Percentiles rank a stretch among this genome's conserved stretches.
Evolutionary conservation across 1,140 invertebrate genomes (phyloP).

Genomic region (Bathynomus jamesi): DNA sequence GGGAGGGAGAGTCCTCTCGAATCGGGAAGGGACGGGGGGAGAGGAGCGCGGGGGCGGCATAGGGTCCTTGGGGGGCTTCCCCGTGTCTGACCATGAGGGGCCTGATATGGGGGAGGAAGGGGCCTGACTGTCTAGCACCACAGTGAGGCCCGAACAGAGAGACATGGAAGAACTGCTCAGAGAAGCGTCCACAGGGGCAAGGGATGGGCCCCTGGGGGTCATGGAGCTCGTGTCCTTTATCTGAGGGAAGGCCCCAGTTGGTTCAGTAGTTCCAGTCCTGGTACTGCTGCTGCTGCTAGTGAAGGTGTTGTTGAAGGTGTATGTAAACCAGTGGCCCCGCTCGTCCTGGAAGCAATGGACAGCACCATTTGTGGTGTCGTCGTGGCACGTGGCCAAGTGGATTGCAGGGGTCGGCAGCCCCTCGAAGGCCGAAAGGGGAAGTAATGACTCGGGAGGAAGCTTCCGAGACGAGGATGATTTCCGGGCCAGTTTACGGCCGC

Average conservation of each 20-base stretch:
- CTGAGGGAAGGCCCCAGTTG: not conserved
- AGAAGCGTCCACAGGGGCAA: conserved; percentile 40
- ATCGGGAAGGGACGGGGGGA: not conserved
- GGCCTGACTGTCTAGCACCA: conserved; percentile 41
- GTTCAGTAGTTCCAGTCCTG: conserved; percentile 10
- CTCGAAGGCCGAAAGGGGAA: conserved; percentile 32
- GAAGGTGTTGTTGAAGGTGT: conserved; percentile 75
- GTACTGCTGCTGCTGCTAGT: conserved; percentile 49
- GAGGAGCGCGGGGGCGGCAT: not conserved
- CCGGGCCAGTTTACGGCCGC: not conserved
- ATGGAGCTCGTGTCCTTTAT: not conserved
- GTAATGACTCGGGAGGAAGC: conserved; percentile 7
- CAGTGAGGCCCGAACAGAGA: conserved; percentile 54
- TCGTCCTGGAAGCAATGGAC: conserved; percentile 70
- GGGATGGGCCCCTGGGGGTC: conserved; percentile 5
- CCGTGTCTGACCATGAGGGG: not conserved
- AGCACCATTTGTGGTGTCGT: conserved; percentile 77
- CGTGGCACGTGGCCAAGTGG: conserved; percentile 72
- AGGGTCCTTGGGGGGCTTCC: not conserved
- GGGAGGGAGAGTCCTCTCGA: not conserved
- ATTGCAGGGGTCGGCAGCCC: conserved; percentile 42
- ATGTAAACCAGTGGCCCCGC: conserved; percentile 60
- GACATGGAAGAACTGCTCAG: conserved; percentile 51
- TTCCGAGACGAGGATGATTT: not conserved
- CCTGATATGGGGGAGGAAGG: not conserved